Conservation (phyloP, 2,113 vertebrate species). For the Athene cunicularia region DNA sequence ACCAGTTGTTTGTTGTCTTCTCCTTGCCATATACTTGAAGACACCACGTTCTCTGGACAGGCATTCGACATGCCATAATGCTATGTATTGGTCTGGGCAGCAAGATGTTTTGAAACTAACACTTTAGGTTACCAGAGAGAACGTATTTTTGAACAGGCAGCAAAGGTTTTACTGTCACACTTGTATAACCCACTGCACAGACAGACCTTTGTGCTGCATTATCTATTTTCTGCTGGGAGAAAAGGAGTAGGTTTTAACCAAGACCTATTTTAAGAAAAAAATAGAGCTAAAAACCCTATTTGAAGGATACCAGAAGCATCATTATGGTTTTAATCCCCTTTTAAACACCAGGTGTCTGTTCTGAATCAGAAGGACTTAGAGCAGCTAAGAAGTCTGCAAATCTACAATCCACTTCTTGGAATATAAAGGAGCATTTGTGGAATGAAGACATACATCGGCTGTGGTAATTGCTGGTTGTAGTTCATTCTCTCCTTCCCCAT, state of each 20-base stretch:
- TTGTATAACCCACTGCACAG: background rate
- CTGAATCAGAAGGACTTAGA: background rate
- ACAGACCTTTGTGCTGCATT: background rate
- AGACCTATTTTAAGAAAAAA: background rate
- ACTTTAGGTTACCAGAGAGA: accelerated
- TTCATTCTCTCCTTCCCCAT: background rate
- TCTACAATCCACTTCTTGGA: background rate
- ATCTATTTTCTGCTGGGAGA: background rate
- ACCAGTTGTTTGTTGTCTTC: background rate
- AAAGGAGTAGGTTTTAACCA: background rate
- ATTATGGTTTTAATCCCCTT: background rate
- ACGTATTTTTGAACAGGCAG: background rate
- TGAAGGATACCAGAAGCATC: background rate
- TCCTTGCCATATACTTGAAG: background rate
- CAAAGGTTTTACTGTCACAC: background rate
- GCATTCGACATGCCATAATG: accelerated
- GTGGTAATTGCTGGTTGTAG: background rate
- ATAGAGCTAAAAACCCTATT: background rate
- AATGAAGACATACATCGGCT: background rate
- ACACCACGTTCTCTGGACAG: background rate
- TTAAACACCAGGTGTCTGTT: background rate
- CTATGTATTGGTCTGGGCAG: accelerated
- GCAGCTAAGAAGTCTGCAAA: background rate
- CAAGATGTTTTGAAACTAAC: background rate
- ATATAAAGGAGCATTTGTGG: background rate